phyloP scores from a whole-genome alignment of 2,797 vertebrate genomes.

The Mormyrops attenuatus region DNA sequence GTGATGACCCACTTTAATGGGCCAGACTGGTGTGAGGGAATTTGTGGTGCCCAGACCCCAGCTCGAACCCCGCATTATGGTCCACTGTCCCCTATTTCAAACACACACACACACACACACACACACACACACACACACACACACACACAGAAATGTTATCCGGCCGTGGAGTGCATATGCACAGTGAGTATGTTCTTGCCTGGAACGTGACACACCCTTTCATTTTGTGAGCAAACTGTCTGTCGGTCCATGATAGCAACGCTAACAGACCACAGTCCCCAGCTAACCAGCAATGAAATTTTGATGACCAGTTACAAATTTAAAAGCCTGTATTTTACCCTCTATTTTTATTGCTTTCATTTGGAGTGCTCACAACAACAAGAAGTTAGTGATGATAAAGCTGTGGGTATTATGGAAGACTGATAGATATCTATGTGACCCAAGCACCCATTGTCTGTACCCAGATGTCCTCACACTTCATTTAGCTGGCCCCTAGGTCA shows the following conservation, averaged over 20 bases:
- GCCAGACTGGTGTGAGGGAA: conserved; percentile 22
- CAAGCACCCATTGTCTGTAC: not conserved
- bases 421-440: not conserved
- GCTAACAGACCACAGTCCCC: not conserved
- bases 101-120: not conserved
- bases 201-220: not conserved
- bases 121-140: not conserved
- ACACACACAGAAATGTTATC: not conserved
- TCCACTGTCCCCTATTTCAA: not conserved
- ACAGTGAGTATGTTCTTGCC: not conserved
- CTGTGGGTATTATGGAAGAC: not conserved
- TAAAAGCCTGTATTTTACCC: not conserved
- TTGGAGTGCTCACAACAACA: not conserved
- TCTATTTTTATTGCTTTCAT: not conserved
- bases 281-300: conserved; percentile 3
- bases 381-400: not conserved
- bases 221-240: not conserved
- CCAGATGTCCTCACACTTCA: not conserved
- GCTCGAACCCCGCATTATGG: not conserved
- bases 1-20: conserved; percentile 46
- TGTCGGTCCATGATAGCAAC: not conserved
- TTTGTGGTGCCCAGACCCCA: not conserved
- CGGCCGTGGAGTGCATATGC: too few species aligned
- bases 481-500: not conserved
- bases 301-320: not conserved